Conservation (phyloP, 2,888 invertebrate species). For the Acleris literana region DNA sequence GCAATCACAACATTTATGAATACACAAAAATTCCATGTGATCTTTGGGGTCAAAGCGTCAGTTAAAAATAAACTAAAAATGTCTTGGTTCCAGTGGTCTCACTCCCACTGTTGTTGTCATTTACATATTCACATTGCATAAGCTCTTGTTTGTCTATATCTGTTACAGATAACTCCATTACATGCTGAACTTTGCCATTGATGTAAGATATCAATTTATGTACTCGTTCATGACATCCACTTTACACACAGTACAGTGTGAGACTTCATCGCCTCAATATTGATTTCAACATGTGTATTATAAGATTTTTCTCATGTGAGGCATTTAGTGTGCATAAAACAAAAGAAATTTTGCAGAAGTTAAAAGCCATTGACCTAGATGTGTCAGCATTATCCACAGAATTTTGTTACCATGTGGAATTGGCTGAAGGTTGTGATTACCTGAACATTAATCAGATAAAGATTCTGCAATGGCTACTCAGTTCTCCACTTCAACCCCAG, state of each 20-base stretch:
- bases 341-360: conserved; percentile 80
- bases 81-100: conserved; percentile 13
- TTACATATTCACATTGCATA: conserved; percentile 63
- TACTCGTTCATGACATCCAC: conserved; percentile 42
- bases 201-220: conserved; percentile 64
- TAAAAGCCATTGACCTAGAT: conserved; percentile 73
- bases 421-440: conserved; percentile 70
- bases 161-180: conserved; percentile 65
- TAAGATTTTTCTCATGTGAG: conserved; percentile 85
- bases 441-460: conserved; percentile 85
- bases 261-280: conserved; percentile 43
- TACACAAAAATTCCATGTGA: conserved; percentile 27
- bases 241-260: conserved; percentile 37
- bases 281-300: conserved; percentile 75
- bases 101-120: conserved; percentile 24
- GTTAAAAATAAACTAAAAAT: conserved; percentile 22
- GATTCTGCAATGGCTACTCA: conserved; percentile 90
- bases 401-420: conserved; percentile 91
- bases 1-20: background rate
- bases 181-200: conserved; percentile 77
- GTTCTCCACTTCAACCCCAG: conserved; percentile 86
- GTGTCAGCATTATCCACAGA: conserved; percentile 86
- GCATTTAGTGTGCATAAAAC: conserved; percentile 85
- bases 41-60: conserved; percentile 14
- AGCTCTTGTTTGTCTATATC: conserved; percentile 69